These are phyloP conservation scores for Oenanthe oenanthe DNA, from an alignment of 2,113 vertebrate species.

Conservation along the genomic window DNA sequence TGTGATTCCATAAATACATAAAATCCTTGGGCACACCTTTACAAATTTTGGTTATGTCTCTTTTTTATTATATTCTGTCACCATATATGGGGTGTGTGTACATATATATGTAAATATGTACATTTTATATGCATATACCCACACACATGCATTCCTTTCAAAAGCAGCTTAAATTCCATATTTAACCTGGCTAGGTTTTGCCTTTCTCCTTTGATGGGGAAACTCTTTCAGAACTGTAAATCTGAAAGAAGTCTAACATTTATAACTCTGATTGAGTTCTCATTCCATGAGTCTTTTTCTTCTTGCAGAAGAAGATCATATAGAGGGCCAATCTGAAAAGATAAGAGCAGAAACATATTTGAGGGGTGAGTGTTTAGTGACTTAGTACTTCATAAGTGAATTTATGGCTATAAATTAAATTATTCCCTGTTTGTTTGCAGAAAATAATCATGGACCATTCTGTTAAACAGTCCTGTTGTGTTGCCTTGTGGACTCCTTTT, in stretches of 20 bases:
- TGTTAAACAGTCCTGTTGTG: neutral
- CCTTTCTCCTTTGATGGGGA: neutral
- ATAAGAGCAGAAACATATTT: neutral
- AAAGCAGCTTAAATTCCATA: neutral
- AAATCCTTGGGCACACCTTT: neutral
- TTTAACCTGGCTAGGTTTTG: neutral
- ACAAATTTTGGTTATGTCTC: neutral
- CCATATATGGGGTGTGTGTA: neutral
- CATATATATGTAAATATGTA: rapidly evolving
- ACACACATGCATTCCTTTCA: neutral
- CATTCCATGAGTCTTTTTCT: neutral
- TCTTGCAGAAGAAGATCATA: neutral
- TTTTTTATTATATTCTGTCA: neutral
- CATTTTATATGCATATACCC: neutral
- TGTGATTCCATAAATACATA: neutral
- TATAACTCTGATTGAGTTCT: neutral
- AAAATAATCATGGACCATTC: neutral
- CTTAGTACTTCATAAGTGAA: neutral
- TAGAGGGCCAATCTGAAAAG: neutral
- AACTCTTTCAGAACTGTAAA: neutral
- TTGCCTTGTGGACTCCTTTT: neutral
- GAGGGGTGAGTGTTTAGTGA: neutral
- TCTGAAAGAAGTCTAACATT: neutral
- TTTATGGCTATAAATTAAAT: neutral
- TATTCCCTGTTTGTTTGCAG: neutral